Evolutionary conservation across 1,140 invertebrate species (phyloP), one percentile per base, ranked within the genome.

Genomic region (Magallana angulata): DNA sequence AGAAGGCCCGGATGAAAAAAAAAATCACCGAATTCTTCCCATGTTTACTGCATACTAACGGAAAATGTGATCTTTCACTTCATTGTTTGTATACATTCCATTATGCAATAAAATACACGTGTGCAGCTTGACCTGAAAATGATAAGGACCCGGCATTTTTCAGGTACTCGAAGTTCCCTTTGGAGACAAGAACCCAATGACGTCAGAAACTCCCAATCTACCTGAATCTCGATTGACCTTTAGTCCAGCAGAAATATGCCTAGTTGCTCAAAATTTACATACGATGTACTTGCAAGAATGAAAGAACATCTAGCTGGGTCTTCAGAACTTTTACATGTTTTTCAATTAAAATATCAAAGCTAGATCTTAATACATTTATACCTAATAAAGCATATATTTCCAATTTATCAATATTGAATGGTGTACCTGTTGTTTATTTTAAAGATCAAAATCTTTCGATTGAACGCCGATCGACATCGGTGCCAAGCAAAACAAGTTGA

Each of bases 401-500:
- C 11, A 76, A 76, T 76, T 76, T 30, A 76, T 76, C 24, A 76
- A 76, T 76, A 30, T 76, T 76, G 68, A 76, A 76, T 76, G 36
- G 9, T 30, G 68, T 76, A 76, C 68, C 36, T 36, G 24, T 30
- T 76, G 68, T 76, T 76, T 30, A 30, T 76, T 76, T 76, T 30
- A 76, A 36, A 76, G 68, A 76, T 76, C 68, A 76, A 76, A 30
- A 76, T 76, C 68, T 76, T 76, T 12, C 36, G 68, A 76, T 48
- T 76, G 24, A 36, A 76, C 30, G 14, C 68, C 68, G 68, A 76
- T 76, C 36, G 68, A 76, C 68, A 36, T 24, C 18, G 9, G 36
- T 30, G 68, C 68, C 68, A 76, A 76, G 24, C 68, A 76, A 36
- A 76, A 76, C 68, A 76, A 76, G 68, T 14, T 76, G 24, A 30